phyloP scores from a whole-genome alignment of 1,140 invertebrate genomes.

The Drosophila tsacasi region DNA sequence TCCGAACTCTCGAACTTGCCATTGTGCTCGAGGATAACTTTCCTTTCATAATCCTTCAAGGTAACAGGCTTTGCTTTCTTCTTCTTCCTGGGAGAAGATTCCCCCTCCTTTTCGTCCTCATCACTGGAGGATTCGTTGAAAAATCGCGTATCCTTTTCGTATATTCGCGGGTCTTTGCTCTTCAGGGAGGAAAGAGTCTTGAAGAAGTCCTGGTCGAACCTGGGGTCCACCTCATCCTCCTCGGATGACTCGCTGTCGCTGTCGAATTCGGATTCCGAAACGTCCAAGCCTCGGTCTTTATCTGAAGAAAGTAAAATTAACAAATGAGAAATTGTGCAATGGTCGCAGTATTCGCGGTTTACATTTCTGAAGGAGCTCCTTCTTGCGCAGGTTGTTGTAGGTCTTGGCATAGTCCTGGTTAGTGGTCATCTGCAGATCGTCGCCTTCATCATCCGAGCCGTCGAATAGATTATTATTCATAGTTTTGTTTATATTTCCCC shows the following conservation, averaged over 20 bases:
- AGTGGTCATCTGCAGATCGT: slow-evolving; percentile 88
- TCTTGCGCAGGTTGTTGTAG: slow-evolving; percentile 92
- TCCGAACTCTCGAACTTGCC: slow-evolving; percentile 87
- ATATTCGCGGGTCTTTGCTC: slow-evolving; percentile 95
- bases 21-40: slow-evolving; percentile 90
- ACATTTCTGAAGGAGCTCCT: slow-evolving; percentile 95
- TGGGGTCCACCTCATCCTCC: slow-evolving; percentile 87
- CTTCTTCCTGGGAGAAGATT: slow-evolving; percentile 64
- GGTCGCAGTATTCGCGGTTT: slow-evolving; percentile 54
- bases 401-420: slow-evolving; percentile 93
- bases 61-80: slow-evolving; percentile 88
- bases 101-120: slow-evolving; percentile 69
- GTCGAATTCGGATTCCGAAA: slow-evolving; percentile 84
- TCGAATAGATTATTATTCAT: slow-evolving; percentile 79
- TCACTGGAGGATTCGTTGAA: slow-evolving; percentile 86
- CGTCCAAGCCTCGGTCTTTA: slow-evolving; percentile 90
- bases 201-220: slow-evolving; percentile 94
- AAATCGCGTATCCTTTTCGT: slow-evolving; percentile 91
- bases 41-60: slow-evolving; percentile 93
- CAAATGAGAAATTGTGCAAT: background rate
- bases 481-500: slow-evolving; percentile 20
- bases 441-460: slow-evolving; percentile 74
- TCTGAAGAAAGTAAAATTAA: slow-evolving; percentile 85
- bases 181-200: slow-evolving; percentile 94
- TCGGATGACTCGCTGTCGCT: slow-evolving; percentile 86